Evolutionary conservation across 2,888 invertebrate genomes (phyloP).

Genomic region (Caenorhabditis becei): DNA sequence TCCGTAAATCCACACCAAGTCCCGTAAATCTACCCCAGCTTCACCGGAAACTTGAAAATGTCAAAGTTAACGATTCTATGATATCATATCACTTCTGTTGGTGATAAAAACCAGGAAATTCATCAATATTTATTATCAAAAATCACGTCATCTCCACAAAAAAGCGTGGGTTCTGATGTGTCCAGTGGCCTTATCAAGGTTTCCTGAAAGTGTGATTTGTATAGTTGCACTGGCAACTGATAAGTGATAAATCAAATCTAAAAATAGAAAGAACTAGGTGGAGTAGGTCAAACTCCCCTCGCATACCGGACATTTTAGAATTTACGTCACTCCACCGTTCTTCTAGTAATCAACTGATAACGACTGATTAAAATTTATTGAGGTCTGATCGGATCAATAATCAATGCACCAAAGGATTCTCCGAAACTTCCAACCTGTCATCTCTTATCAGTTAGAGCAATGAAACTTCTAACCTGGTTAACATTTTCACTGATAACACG

Average conservation of each 20-base stretch:
- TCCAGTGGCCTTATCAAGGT: too few species aligned
- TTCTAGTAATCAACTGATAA: conserved; percentile 21
- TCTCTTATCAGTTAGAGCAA: too few species aligned
- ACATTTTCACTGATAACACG: neutral
- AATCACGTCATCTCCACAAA: neutral
- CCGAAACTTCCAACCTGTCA: too few species aligned
- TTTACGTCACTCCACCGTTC: conserved; percentile 30
- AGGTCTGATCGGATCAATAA: conserved; percentile 18
- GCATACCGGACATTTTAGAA: conserved; percentile 36
- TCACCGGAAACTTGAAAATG: too few species aligned
- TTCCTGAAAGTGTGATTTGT: too few species aligned
- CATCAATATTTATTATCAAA: too few species aligned
- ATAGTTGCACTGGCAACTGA: neutral
- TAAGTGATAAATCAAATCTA: conserved; percentile 19
- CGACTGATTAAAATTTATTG: conserved; percentile 25
- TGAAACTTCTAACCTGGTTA: neutral
- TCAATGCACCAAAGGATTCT: conserved; percentile 11
- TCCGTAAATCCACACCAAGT: too few species aligned
- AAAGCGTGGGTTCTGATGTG: neutral
- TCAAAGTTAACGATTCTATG: too few species aligned
- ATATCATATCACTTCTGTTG: neutral
- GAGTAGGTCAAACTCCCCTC: conserved; percentile 2
- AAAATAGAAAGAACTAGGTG: conserved; percentile 21
- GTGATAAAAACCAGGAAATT: too few species aligned
- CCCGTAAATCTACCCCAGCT: too few species aligned